A percentile compares a stretch with the other conserved stretches of the same genome.
Conservation (phyloP, 2,797 vertebrate species). For the Melanotaenia maccullochi region DNA sequence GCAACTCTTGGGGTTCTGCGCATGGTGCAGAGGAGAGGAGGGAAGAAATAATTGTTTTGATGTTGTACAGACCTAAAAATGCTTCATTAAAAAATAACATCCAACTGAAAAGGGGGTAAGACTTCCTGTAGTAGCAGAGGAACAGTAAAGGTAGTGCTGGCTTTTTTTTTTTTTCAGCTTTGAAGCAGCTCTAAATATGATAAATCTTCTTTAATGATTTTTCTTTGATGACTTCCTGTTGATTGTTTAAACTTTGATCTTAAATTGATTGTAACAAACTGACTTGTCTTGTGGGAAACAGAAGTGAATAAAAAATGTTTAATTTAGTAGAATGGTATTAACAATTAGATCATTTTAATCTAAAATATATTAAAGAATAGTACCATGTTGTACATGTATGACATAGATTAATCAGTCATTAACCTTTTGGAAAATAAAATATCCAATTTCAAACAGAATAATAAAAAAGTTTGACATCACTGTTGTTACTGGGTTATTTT, state of each 20-base stretch:
- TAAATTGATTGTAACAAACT: neutral
- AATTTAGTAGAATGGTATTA: neutral
- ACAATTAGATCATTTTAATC: neutral
- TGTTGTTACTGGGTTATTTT: neutral
- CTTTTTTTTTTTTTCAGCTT: neutral
- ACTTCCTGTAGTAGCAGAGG: neutral
- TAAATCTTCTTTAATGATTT: neutral
- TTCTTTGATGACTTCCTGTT: neutral
- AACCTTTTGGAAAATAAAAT: neutral
- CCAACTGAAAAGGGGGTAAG: neutral
- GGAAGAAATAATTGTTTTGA: conserved; percentile 32
- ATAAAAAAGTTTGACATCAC: neutral
- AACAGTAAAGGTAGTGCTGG: neutral
- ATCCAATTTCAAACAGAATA: neutral
- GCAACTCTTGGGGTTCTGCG: conserved; percentile 68
- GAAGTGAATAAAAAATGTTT: neutral
- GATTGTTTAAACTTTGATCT: neutral
- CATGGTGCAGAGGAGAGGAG: conserved; percentile 60
- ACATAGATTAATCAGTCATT: neutral
- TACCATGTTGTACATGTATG: neutral
- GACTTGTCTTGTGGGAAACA: neutral
- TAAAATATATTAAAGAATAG: neutral
- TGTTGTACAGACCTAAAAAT: neutral
- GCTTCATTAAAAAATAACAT: neutral
- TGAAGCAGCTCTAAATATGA: neutral